Evolutionary conservation across 2,797 vertebrate species (phyloP).

Genomic region (Lates japonicus): DNA sequence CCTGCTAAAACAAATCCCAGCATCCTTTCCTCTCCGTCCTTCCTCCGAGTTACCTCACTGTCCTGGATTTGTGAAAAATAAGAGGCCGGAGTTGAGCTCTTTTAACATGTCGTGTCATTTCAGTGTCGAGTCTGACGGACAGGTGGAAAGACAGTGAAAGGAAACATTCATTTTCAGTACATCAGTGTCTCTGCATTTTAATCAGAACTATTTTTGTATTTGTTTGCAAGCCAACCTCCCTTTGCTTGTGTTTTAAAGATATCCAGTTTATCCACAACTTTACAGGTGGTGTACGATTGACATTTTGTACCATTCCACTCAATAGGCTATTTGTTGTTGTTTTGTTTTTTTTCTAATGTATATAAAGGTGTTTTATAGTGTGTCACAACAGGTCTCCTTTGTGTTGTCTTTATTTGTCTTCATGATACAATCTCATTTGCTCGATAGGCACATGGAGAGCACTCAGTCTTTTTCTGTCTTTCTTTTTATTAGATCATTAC

Average conservation of each 20-base stretch:
- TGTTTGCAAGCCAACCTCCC: conserved; percentile 40
- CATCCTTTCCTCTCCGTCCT: conserved; percentile 55
- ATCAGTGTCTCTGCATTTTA: conserved; percentile 65
- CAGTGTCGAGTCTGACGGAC: conserved; percentile 36
- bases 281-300: conserved; percentile 54
- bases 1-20: conserved; percentile 45
- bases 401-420: conserved; percentile 16
- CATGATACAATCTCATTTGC: background rate
- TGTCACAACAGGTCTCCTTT: conserved; percentile 41
- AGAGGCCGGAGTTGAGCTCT: conserved; percentile 19
- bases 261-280: conserved; percentile 46
- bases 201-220: conserved; percentile 81
- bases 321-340: conserved; percentile 63
- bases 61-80: conserved; percentile 37
- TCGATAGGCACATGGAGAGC: background rate
- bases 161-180: conserved; percentile 35
- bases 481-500: conserved; percentile 1
- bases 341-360: conserved; percentile 77
- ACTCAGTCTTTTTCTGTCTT: background rate
- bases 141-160: conserved; percentile 33
- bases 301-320: conserved; percentile 79
- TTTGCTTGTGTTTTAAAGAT: conserved; percentile 59
- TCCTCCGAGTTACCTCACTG: conserved; percentile 52
- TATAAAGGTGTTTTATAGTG: conserved; percentile 82
- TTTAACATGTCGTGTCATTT: conserved; percentile 26